Base-by-base conservation (phyloP, 2,113 vertebrate species). In the Chitala chitala region DNA sequence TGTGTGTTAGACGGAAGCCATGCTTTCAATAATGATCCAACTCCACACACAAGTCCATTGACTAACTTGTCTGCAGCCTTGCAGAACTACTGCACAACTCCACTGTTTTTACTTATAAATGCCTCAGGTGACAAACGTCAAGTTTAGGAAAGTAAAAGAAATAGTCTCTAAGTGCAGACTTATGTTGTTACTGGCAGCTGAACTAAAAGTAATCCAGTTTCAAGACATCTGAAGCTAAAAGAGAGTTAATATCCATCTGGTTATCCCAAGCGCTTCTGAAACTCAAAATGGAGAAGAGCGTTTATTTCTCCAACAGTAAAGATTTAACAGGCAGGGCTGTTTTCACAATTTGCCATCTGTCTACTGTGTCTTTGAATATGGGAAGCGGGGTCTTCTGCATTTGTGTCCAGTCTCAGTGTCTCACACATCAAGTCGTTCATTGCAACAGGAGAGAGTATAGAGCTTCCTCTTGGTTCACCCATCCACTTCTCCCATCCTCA, bases 211-310 rank as follows among this genome's bases (percentile, higher is more conserved):
- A 42, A 26, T 36, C n/a, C n/a, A 42, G 40, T 13, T 48, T 68
- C 64, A 68, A 22, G 22, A 44, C 9, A 42, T 44, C 10, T 66
- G 40, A 46, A 42, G 38, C 20, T 51, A 51, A 51, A 51, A 44
- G 29, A 36, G 22, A 26, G n/a, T 17, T 48, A 26, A 50, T n/a
- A 9, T 51, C 46, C 66, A 51, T 17, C 66, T 53, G 20, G 20
- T 2, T 56, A n/a, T 56, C 22, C 24, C 13, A 33, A 51, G 66
- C 50, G 26, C 48, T 69, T 22, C 7, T 0, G 26, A 53, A 36
- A 69, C 66, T n/a, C n/a, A n/a, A n/a, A 69, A 69, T 48, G 12
- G 26, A 33, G 6, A 42, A 69, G 66, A 69, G 66, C 36, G 66
- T 69, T 53, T 69, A 69, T 69, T 69, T 69, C 46, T 31, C 26